These are phyloP conservation scores for Ethmia dodecea DNA, from an alignment of 2,888 invertebrate species.

Conservation along the genomic window DNA sequence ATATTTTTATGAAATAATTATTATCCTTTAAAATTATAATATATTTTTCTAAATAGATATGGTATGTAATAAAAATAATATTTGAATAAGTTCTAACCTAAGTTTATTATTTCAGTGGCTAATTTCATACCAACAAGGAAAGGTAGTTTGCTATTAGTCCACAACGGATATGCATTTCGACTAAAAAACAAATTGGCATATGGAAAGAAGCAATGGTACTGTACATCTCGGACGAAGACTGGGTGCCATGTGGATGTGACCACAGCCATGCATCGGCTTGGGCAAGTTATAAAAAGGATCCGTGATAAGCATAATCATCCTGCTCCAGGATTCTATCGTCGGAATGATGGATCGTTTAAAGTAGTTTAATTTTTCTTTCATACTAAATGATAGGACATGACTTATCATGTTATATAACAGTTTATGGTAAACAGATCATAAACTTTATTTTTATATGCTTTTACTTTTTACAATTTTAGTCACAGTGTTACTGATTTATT, in stretches of 20 bases:
- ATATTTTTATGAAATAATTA: too few relatives aligned
- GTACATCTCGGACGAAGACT: slow-evolving; percentile 55
- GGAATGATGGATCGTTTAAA: slow-evolving; percentile 59
- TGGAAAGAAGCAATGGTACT: slow-evolving; percentile 69
- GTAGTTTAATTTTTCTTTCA: slow-evolving; percentile 43
- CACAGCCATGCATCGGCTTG: slow-evolving; percentile 43
- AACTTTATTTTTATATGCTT: too few relatives aligned
- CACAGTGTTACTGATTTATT: too few relatives aligned
- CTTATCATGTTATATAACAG: too few relatives aligned
- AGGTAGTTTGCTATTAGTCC: slow-evolving; percentile 56
- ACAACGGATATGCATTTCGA: slow-evolving; percentile 60
- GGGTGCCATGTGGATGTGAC: slow-evolving; percentile 63
- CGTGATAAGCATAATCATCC: slow-evolving; percentile 57
- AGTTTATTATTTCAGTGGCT: slow-evolving; percentile 68
- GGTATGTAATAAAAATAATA: too few relatives aligned
- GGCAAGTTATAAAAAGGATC: slow-evolving; percentile 49
- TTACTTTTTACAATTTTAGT: too few relatives aligned
- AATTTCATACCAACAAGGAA: slow-evolving; percentile 60
- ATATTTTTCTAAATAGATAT: too few relatives aligned
- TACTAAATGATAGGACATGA: too few relatives aligned
- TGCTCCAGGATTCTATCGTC: slow-evolving; percentile 54
- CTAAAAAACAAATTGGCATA: slow-evolving; percentile 64
- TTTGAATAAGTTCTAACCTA: too few relatives aligned
- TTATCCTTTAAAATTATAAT: too few relatives aligned
- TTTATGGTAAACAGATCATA: too few relatives aligned